These are phyloP conservation scores for Parthenolecanium corni DNA, from an alignment of 2,888 invertebrate genomes.

Conservation along the genomic window DNA sequence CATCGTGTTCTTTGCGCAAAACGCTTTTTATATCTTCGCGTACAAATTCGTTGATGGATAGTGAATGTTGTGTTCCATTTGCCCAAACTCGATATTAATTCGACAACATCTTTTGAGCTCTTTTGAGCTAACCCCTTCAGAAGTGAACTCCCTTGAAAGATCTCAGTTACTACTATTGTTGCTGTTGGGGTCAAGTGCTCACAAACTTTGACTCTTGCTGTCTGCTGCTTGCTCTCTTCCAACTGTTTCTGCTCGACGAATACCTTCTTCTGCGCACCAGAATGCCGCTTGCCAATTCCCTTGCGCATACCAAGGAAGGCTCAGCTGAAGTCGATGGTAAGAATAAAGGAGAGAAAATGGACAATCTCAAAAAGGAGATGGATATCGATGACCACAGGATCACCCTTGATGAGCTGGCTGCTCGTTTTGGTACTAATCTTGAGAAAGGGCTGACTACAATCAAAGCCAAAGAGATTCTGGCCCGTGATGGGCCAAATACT, in stretches of 20 bases:
- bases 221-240: too few relatives aligned
- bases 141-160: too few relatives aligned
- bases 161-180: too few relatives aligned
- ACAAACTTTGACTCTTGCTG: too few relatives aligned
- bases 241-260: too few relatives aligned
- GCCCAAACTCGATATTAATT: conserved; percentile 14
- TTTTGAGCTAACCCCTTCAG: too few relatives aligned
- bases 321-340: not conserved
- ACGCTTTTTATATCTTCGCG: conserved; percentile 15
- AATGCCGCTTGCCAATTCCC: not conserved
- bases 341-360: conserved; percentile 36
- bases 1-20: conserved; percentile 20
- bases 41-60: conserved; percentile 15
- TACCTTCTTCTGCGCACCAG: too few relatives aligned
- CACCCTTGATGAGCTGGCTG: conserved; percentile 39
- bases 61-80: conserved; percentile 13
- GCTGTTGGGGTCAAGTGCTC: too few relatives aligned
- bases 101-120: not conserved
- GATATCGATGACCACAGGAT: conserved; percentile 46
- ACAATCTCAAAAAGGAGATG: conserved; percentile 48
- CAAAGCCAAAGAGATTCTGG: conserved; percentile 47
- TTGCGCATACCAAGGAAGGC: not conserved
- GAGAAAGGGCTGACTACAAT: conserved; percentile 49
- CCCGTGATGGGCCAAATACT: conserved; percentile 56
- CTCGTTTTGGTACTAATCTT: conserved; percentile 38